A percentile compares a stretch with the other conserved stretches of the same genome.
phyloP scores from a whole-genome alignment of 1,140 invertebrate genomes.

The Orussus abietinus region DNA sequence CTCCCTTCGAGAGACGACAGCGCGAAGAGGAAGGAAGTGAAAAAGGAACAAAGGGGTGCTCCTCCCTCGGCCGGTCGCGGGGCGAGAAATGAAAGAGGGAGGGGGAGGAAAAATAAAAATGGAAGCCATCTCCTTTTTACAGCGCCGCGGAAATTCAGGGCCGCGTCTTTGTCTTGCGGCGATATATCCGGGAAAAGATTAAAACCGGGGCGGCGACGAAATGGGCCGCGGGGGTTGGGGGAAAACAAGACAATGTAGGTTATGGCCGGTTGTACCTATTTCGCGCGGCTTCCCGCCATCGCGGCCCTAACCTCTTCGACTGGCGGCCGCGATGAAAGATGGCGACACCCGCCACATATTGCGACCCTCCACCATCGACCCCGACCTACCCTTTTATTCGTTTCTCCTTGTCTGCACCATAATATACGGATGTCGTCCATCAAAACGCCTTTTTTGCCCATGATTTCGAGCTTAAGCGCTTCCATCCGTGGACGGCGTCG shows the following conservation, averaged over 20 bases:
- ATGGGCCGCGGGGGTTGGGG: constrained; percentile 1
- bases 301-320: constrained; percentile 8
- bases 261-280: constrained; percentile 17
- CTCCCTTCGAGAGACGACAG: background rate
- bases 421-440: no score
- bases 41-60: background rate
- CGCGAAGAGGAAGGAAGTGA: constrained; percentile 2
- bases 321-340: constrained; percentile 21
- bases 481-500: no score
- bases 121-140: background rate
- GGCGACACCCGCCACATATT: constrained; percentile 26
- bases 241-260: background rate
- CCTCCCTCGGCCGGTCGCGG: background rate
- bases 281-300: constrained; percentile 22
- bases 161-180: no score
- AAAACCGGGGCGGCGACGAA: no score
- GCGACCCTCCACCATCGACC: constrained; percentile 19
- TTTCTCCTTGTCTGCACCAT: no score
- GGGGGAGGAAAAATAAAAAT: background rate
- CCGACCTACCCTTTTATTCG: no score
- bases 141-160: no score
- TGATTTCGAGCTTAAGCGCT: no score
- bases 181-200: background rate
- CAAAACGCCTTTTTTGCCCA: no score
- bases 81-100: background rate